These are phyloP conservation scores for Poecilia latipinna DNA, from an alignment of 2,113 vertebrate species.

Conservation along the genomic window DNA sequence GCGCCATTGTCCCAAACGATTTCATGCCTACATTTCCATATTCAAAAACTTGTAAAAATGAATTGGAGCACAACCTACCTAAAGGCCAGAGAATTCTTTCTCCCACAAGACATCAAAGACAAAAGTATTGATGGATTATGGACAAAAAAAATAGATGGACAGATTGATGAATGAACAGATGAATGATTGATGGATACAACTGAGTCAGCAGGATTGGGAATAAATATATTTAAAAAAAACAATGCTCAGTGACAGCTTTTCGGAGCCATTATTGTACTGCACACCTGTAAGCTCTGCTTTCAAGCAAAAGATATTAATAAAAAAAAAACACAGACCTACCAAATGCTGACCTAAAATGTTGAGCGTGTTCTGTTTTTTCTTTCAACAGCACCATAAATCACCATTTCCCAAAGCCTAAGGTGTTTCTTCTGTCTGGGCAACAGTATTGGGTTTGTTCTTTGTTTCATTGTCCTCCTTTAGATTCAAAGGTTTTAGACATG, in stretches of 20 bases:
- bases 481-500: neutral
- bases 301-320: neutral
- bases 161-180: no score
- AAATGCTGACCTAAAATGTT: no score
- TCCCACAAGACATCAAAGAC: constrained; percentile 2
- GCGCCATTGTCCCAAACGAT: neutral
- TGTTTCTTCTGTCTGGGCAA: neutral
- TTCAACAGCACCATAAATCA: no score
- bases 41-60: neutral
- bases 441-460: neutral
- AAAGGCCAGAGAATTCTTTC: neutral
- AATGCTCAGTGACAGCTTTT: neutral
- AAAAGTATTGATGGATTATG: no score
- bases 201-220: no score
- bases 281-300: neutral
- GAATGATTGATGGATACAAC: no score
- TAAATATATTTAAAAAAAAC: no score
- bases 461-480: neutral
- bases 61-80: neutral
- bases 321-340: no score
- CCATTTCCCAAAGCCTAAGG: no score
- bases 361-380: no score
- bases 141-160: no score
- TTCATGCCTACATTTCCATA: neutral
- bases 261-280: neutral